These are phyloP conservation scores for Machaerirhynchus nigripectus DNA, from an alignment of 2,113 vertebrate genomes.

Conservation along the genomic window DNA sequence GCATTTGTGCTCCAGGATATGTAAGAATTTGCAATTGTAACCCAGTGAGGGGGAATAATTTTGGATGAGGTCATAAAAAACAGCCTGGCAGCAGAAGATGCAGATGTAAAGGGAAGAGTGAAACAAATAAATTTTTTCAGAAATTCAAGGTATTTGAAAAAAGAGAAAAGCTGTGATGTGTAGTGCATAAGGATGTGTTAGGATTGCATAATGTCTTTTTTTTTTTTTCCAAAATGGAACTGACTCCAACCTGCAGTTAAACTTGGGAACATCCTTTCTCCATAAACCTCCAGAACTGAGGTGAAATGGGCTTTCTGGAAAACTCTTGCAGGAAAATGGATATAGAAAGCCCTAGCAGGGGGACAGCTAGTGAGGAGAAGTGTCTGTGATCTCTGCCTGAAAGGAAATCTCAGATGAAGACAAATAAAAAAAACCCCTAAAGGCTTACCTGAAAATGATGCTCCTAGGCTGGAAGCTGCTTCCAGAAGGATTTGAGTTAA, in stretches of 20 bases:
- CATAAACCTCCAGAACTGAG: not conserved
- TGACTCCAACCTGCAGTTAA: not conserved
- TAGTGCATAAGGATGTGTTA: not conserved
- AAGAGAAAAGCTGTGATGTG: not conserved
- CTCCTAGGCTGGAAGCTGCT: not conserved
- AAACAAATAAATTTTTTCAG: not conserved
- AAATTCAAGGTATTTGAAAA: not conserved
- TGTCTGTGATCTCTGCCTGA: not conserved
- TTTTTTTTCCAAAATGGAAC: not conserved
- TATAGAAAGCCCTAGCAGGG: not conserved
- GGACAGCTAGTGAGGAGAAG: not conserved
- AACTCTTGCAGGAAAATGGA: not conserved
- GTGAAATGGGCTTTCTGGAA: not conserved
- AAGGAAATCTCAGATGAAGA: not conserved
- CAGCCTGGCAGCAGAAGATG: not conserved
- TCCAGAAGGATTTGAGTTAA: not conserved
- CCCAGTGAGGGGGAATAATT: not conserved
- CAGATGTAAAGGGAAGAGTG: not conserved
- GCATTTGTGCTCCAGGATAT: not conserved
- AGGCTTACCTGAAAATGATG: not conserved
- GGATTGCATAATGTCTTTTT: not conserved
- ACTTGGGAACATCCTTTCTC: not conserved
- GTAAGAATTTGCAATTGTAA: constrained; percentile 15
- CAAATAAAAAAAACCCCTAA: not conserved
- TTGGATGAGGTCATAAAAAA: not conserved